These are phyloP conservation scores for Zoanthus gigantus DNA, from an alignment of 92 coral and sea anemone species.

Conservation along the genomic window DNA sequence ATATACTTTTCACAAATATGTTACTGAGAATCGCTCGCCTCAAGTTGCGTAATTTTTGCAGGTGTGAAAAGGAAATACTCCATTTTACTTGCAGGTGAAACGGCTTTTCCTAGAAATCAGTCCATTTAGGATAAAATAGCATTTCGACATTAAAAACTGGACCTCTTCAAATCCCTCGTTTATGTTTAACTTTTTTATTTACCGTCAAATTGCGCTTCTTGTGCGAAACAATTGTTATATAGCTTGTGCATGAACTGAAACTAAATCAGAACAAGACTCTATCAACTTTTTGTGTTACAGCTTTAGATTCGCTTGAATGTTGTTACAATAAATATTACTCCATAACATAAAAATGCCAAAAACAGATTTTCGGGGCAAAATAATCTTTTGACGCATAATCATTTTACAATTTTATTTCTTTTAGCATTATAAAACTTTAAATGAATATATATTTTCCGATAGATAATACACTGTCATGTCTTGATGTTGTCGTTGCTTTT, in stretches of 20 bases:
- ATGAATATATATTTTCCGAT: background rate
- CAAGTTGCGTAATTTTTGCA: background rate
- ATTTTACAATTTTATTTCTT: too few relatives aligned
- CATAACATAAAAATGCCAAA: background rate
- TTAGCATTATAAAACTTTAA: background rate
- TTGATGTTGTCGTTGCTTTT: background rate
- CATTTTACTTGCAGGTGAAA: slow-evolving; percentile 19
- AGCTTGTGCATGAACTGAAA: too few relatives aligned
- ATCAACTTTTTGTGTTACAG: background rate
- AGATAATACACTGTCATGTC: too few relatives aligned
- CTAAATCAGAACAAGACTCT: too few relatives aligned
- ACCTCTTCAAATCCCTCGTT: background rate
- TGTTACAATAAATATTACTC: background rate
- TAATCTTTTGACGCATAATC: too few relatives aligned
- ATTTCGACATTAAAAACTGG: slow-evolving; percentile 19
- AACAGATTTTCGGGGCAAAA: too few relatives aligned
- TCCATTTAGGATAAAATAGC: slow-evolving; percentile 19
- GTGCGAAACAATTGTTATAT: too few relatives aligned
- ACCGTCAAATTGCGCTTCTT: too few relatives aligned
- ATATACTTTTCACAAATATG: background rate
- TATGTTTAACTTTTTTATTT: too few relatives aligned
- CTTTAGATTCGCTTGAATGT: background rate
- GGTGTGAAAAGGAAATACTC: background rate
- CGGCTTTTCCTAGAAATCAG: background rate
- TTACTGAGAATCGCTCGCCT: background rate